Evolutionary conservation across 2,888 invertebrate genomes (phyloP).

Genomic region (Mystacides longicornis): DNA sequence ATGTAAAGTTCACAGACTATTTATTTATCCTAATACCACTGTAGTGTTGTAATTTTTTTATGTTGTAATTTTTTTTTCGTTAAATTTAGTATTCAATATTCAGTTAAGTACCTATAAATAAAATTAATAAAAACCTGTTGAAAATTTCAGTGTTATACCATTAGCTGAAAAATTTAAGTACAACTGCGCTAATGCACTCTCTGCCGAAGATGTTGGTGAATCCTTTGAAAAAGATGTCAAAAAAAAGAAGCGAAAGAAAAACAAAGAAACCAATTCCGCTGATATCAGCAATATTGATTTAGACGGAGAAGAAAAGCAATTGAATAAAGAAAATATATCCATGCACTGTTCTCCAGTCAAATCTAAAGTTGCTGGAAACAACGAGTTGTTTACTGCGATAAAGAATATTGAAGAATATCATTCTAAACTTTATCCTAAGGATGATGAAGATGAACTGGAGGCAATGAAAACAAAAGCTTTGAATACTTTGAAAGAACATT

Average conservation of each 20-base stretch:
- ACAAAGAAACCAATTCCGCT: constrained; percentile 15
- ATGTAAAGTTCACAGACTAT: too few species aligned
- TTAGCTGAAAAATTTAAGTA: constrained; percentile 20
- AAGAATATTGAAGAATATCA: constrained; percentile 22
- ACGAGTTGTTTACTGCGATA: constrained; percentile 14
- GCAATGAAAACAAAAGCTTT: constrained; percentile 21
- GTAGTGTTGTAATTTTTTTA: too few species aligned
- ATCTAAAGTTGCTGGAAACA: constrained; percentile 12
- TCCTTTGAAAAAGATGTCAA: constrained; percentile 24
- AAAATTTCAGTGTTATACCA: constrained; percentile 26
- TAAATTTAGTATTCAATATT: too few species aligned
- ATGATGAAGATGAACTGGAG: constrained; percentile 18
- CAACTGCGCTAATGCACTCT: constrained; percentile 17
- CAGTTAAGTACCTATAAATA: too few species aligned
- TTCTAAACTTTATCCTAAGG: constrained; percentile 12
- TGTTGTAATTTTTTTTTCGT: too few species aligned
- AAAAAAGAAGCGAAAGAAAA: constrained; percentile 21
- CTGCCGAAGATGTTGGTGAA: constrained; percentile 13
- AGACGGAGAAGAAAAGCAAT: constrained; percentile 9
- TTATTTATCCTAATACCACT: too few species aligned
- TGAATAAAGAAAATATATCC: constrained; percentile 13
- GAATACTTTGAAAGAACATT: constrained; percentile 19
- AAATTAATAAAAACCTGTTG: too few species aligned
- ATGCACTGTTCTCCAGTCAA: constrained; percentile 9
- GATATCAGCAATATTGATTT: constrained; percentile 15